These are phyloP conservation scores for Theocolax elegans DNA, from an alignment of 1,140 invertebrate genomes.

Conservation along the genomic window DNA sequence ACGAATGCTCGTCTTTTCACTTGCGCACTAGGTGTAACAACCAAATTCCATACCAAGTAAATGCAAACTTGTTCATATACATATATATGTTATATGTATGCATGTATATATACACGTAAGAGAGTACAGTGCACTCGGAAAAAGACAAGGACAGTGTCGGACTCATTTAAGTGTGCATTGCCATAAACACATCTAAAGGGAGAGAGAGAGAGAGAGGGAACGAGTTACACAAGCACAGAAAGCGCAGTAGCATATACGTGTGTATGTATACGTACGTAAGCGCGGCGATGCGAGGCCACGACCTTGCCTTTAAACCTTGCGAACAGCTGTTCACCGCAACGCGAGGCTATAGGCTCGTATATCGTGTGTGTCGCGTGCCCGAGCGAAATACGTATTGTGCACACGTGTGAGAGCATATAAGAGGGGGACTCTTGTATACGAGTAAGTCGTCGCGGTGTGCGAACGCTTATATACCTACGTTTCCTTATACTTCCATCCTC, in stretches of 20 bases:
- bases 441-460: too few species aligned
- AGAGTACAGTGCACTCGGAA: conserved; percentile 6
- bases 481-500: too few species aligned
- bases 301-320: conserved; percentile 59
- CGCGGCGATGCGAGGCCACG: conserved; percentile 49
- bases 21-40: too few species aligned
- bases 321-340: conserved; percentile 27
- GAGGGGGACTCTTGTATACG: not conserved
- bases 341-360: not conserved
- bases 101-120: not conserved
- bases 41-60: too few species aligned
- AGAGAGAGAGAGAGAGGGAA: too few species aligned
- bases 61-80: not conserved
- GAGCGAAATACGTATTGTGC: not conserved
- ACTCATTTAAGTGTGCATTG: not conserved
- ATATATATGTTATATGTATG: too few species aligned
- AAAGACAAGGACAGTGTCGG: not conserved
- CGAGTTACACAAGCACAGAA: not conserved
- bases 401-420: not conserved
- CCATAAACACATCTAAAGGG: not conserved
- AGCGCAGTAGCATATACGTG: too few species aligned
- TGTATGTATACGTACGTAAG: conserved; percentile 41
- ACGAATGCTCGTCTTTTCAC: too few species aligned
- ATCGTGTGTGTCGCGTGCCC: not conserved
- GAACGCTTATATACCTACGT: too few species aligned